Conservation (phyloP, 2,113 vertebrate genomes). For the Nothobranchius furzeri region DNA sequence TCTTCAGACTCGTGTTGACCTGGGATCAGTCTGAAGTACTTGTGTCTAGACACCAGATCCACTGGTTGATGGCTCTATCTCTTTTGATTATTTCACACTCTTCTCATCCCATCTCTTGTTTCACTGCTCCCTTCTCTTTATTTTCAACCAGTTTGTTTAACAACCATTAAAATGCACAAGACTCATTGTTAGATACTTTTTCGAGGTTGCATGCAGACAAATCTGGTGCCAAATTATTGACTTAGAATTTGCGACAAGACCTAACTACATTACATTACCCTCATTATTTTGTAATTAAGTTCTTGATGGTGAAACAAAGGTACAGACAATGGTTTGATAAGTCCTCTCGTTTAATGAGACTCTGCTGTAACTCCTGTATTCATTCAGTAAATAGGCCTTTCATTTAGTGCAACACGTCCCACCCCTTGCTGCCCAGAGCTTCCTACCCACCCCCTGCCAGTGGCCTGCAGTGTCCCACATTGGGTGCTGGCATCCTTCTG, state of each 20-base stretch:
- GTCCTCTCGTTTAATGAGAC: conserved; percentile 75
- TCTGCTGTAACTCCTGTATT: conserved; percentile 76
- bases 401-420: conserved; percentile 73
- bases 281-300: conserved; percentile 67
- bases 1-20: conserved; percentile 38
- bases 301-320: conserved; percentile 66
- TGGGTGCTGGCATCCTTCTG: conserved; percentile 58
- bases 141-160: conserved; percentile 12
- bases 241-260: conserved; percentile 56
- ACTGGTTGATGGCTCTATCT: conserved; percentile 24
- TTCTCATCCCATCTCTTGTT: conserved; percentile 1
- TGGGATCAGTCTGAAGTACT: conserved; percentile 63
- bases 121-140: conserved; percentile 21
- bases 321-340: conserved; percentile 70
- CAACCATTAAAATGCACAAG: conserved; percentile 4
- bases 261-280: conserved; percentile 52
- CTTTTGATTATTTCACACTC: conserved; percentile 7
- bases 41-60: conserved; percentile 60
- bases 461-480: conserved; percentile 68
- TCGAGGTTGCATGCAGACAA: conserved; percentile 12
- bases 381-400: conserved; percentile 75
- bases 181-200: conserved; percentile 10
- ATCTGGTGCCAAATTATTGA: conserved; percentile 36
- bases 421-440: conserved; percentile 10
- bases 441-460: conserved; percentile 53